These are phyloP conservation scores for Dermochelys coriacea DNA, from an alignment of 2,797 vertebrate genomes.

Conservation along the genomic window DNA sequence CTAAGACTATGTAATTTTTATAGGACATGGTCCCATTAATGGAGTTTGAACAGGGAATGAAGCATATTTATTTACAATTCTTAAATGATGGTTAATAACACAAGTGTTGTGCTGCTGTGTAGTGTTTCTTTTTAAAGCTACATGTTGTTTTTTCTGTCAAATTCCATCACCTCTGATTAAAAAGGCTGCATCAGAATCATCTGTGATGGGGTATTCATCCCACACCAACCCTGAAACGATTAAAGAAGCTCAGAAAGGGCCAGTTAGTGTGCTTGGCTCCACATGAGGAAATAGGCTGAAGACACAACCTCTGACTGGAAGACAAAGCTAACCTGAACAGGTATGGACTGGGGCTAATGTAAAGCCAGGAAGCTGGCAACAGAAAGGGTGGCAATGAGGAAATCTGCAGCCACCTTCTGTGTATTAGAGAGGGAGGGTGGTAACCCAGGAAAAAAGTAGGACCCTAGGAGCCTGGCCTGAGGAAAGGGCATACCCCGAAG, in stretches of 20 bases:
- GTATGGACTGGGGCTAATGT: not conserved
- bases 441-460: not conserved
- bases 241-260: not conserved
- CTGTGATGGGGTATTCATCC: not conserved
- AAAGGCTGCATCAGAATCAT: not conserved
- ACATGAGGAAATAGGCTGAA: not conserved
- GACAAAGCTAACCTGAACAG: not conserved
- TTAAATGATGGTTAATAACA: not conserved
- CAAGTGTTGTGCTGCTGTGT: not conserved
- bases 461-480: not conserved
- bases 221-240: not conserved
- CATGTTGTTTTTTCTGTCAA: not conserved
- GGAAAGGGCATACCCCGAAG: not conserved
- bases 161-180: not conserved
- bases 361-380: not conserved
- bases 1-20: not conserved
- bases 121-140: not conserved
- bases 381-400: not conserved
- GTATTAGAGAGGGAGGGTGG: not conserved
- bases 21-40: not conserved
- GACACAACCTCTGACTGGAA: not conserved
- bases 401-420: not conserved
- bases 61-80: not conserved
- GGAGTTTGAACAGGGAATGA: not conserved
- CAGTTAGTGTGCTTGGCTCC: not conserved